Evolutionary conservation across 1,140 invertebrate genomes (phyloP).

Genomic region (Drosophila subobscura): DNA sequence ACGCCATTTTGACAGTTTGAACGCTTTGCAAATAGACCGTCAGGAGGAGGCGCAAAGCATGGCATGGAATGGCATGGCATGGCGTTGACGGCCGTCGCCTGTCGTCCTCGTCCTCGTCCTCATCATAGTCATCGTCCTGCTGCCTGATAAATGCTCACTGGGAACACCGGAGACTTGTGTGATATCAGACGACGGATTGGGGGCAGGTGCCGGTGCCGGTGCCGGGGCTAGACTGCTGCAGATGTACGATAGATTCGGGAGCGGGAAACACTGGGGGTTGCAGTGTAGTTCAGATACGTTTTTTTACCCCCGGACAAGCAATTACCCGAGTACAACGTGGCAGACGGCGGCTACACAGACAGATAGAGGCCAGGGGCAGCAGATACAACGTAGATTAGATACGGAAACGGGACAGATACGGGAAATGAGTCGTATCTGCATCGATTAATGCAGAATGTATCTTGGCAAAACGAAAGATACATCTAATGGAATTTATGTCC

Average conservation of each 20-base stretch:
- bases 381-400: slow-evolving; percentile 28
- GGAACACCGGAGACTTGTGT: background rate
- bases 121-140: slow-evolving; percentile 19
- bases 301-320: slow-evolving; percentile 46
- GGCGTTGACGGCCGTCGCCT: slow-evolving; percentile 56
- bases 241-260: too few relatives aligned
- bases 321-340: slow-evolving; percentile 46
- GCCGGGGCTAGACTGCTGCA: background rate
- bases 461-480: too few relatives aligned
- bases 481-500: too few relatives aligned
- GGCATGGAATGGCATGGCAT: slow-evolving; percentile 12
- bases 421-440: background rate
- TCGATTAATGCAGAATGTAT: too few relatives aligned
- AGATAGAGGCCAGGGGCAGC: slow-evolving; percentile 29
- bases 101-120: slow-evolving; percentile 12
- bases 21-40: slow-evolving; percentile 66
- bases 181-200: slow-evolving; percentile 7
- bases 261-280: too few relatives aligned
- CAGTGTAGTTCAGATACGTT: slow-evolving; percentile 17
- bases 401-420: slow-evolving; percentile 24
- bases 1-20: slow-evolving; percentile 76
- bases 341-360: slow-evolving; percentile 32
- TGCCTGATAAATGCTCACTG: slow-evolving; percentile 38
- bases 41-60: slow-evolving; percentile 7
- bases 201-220: background rate